Evolutionary conservation across 2,797 vertebrate genomes (phyloP), one percentile per base, ranked within the genome.

Genomic region (Anguilla marmorata): DNA sequence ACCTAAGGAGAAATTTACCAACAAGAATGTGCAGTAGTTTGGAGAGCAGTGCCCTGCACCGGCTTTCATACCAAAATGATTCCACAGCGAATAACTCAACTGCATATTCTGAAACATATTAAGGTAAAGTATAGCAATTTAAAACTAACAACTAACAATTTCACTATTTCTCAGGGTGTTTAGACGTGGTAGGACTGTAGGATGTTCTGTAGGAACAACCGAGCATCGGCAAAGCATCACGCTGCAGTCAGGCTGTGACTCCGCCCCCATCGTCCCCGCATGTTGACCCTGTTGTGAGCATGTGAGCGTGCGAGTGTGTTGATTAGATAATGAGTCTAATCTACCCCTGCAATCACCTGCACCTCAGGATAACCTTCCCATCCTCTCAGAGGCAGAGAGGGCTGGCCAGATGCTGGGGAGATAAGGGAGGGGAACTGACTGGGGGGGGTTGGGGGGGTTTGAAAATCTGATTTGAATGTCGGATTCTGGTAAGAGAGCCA

Each of bases 311-410:
- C 83, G 84, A 88, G 50, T 85, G 87, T 88, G 84, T 86, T 58
- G 80, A 91, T 91, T 89, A 89, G 86, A 94, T 90, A 91, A 92
- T 93, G 88, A 92, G 88, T 87, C 72, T 76, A 89, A 92, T 91
- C 84, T 37, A 89, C 86, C 88, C 16, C 50, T 45, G 88, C 90
- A 88, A 92, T 86, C 63, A 88, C 86, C 87, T 88, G 85, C 86
- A 84, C 87, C 74, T 87, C 82, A 89, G 0, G 88, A 92, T 94
- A 95, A 94, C 93, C 89, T 94, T 91, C 91, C 93, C 88, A 21
- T 93, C 89, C 91, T 91, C 92, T 90, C 94, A 41, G 41, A 41
- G 89, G 92, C 91, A 88, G 91, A 54, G 41, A n/a, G 87, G 86
- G 50, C 85, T 89, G 11, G 90, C 91, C 89, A 87, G 52, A 84